Base-by-base conservation (phyloP, 2,888 invertebrate species). In the Vannuccia rotundouncinata region DNA sequence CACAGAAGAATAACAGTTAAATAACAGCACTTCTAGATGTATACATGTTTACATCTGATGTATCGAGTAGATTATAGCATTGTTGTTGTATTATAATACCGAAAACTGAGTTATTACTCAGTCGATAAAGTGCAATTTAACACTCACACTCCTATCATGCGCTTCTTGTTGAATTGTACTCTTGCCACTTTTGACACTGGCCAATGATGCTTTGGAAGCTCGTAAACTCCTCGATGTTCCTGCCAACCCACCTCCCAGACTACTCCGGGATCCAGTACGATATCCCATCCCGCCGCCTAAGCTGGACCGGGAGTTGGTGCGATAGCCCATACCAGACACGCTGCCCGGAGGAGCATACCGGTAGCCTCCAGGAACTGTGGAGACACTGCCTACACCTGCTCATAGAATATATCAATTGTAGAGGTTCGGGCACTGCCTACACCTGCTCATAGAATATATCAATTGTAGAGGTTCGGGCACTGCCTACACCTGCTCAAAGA, bases 201-300 rank as follows among this genome's bases (percentile, higher is more conserved):
- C 79, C 22, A 79, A 76, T 10, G 79, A 79, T n/a, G 79, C 79
- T n/a, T 80, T 80, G 13, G 79, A 80, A 1, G 80, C 80, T 2
- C 79, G 30, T 22, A 80, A 59, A 80, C 79, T 80, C 28, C 80
- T 28, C 5, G 80, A 80, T 45, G 45, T 45, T 17, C 45, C 45
- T 17, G 45, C 45, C 45, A 45, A 17, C 5, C 45, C 45, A 45
- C 45, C 45, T 10, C 45, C 45, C 10, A 45, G 45, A 45, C 45
- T 45, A 5, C 10, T 45, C 10, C 45, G 45, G 17, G 45, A 45
- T 5, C 10, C 45, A 45, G 10, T 45, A 17, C 45, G 45, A 17
- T 10, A 45, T 5, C 45, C 45, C 45, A 45, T 45, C 5, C 45
- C 45, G 17, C 45, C 45, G 17, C 45, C 45, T 5, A 45, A 17